Evolutionary conservation across 2,888 invertebrate species (phyloP).

Genomic region (Agrilus biguttatus): DNA sequence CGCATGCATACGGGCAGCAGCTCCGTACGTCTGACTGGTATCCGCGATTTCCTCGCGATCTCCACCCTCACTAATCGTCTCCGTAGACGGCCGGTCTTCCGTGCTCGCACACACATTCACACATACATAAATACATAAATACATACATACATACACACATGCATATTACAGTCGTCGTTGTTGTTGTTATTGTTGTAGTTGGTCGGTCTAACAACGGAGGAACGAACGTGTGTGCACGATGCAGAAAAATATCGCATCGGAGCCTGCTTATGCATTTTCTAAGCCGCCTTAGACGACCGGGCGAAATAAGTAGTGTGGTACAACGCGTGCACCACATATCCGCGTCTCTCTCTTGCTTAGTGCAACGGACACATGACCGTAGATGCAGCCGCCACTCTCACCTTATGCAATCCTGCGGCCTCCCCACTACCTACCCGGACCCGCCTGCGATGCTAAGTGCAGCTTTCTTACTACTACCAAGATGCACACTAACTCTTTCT

Average conservation of each 20-base stretch:
- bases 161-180: too few species aligned
- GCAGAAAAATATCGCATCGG: neutral
- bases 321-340: slow-evolving; percentile 10
- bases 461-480: slow-evolving; percentile 20
- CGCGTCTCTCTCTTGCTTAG: slow-evolving; percentile 9
- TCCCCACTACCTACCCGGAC: slow-evolving; percentile 13
- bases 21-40: too few species aligned
- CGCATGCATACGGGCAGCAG: too few species aligned
- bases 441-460: slow-evolving; percentile 16
- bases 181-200: too few species aligned
- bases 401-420: slow-evolving; percentile 19
- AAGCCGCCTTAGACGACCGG: slow-evolving; percentile 2
- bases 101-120: neutral
- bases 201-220: too few species aligned
- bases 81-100: neutral
- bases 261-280: slow-evolving; percentile 1
- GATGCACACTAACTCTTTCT: slow-evolving; percentile 27
- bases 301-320: slow-evolving; percentile 2
- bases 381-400: slow-evolving; percentile 10
- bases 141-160: too few species aligned
- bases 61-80: neutral
- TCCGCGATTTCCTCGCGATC: too few species aligned
- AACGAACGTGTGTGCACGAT: neutral
- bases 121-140: too few species aligned
- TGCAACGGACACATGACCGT: slow-evolving; percentile 9